Evolutionary conservation across 2,797 vertebrate species (phyloP).

Genomic region (Pangasius larnaudii): DNA sequence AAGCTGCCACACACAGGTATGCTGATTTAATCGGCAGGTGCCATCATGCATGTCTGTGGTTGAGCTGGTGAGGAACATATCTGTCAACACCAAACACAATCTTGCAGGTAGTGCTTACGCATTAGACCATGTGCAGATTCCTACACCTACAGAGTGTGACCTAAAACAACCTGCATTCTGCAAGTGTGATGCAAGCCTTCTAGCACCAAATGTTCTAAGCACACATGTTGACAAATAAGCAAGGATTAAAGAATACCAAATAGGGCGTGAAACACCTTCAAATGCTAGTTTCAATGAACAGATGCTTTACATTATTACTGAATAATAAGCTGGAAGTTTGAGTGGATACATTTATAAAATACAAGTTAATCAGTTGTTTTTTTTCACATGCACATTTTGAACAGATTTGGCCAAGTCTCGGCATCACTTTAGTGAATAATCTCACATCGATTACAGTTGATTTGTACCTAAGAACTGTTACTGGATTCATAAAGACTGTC

Average conservation of each 20-base stretch:
- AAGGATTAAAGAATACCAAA: not conserved
- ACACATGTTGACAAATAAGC: not conserved
- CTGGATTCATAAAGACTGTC: not conserved
- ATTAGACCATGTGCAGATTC: not conserved
- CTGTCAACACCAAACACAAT: not conserved
- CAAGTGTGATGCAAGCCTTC: not conserved
- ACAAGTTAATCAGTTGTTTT: not conserved
- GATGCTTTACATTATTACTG: not conserved
- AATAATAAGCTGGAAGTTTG: not conserved
- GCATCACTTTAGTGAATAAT: not conserved
- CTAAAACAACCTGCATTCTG: not conserved
- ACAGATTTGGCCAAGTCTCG: not conserved
- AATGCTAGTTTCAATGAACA: not conserved
- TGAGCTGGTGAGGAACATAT: slow-evolving; percentile 12
- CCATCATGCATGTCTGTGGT: slow-evolving; percentile 6
- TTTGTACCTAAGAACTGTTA: not conserved
- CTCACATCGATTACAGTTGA: not conserved
- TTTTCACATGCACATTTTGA: not conserved
- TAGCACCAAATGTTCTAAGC: not conserved
- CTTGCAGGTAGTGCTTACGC: not conserved
- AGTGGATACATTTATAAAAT: not conserved
- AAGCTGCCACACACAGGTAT: slow-evolving; percentile 1
- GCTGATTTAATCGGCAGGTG: slow-evolving; percentile 5
- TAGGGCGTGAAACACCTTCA: not conserved
- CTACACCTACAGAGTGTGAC: not conserved